phyloP scores from a whole-genome alignment of 2,113 vertebrate species.

The Oryzias woworae region DNA sequence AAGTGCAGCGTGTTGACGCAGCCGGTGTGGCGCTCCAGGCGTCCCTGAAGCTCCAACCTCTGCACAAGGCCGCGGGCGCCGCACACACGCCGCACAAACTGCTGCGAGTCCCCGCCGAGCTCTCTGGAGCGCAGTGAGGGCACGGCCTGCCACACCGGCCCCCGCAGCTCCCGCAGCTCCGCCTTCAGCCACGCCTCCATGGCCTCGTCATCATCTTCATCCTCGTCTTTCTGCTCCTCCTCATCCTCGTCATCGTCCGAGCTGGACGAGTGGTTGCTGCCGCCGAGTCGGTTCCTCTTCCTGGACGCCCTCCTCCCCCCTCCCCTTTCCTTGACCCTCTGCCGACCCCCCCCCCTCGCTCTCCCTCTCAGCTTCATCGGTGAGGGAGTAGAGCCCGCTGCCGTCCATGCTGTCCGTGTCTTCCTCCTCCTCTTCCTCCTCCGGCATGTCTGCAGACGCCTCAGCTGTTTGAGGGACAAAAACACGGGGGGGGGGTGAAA shows the following conservation, averaged over 20 bases:
- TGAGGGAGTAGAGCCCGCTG: constrained; percentile 87
- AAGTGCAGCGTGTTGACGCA: constrained; percentile 99
- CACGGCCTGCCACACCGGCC: constrained; percentile 83
- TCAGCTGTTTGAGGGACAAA: constrained; percentile 55
- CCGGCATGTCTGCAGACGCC: constrained; percentile 55
- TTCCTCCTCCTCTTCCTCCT: constrained; percentile 77
- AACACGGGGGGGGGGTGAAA: constrained; percentile 18
- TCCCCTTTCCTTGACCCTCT: constrained; percentile 52
- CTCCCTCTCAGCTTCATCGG: constrained; percentile 81
- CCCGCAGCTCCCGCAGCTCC: constrained; percentile 82
- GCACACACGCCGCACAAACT: constrained; percentile 87
- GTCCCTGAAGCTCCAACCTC: constrained; percentile 87
- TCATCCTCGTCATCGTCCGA: constrained; percentile 79
- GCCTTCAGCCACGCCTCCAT: constrained; percentile 91
- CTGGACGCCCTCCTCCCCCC: constrained; percentile 59
- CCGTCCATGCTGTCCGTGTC: constrained; percentile 97
- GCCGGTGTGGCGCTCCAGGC: constrained; percentile 88
- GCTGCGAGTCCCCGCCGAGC: constrained; percentile 79
- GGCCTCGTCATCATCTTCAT: constrained; percentile 80
- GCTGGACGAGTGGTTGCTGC: constrained; percentile 77
- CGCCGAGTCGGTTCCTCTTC: constrained; percentile 48
- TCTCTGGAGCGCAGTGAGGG: constrained; percentile 85
- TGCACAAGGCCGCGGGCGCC: constrained; percentile 90
- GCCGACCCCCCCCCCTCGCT: constrained; percentile 64
- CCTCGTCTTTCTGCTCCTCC: constrained; percentile 73